phyloP scores from a whole-genome alignment of 2,888 invertebrate genomes.

The Andrena haemorrhoa region DNA sequence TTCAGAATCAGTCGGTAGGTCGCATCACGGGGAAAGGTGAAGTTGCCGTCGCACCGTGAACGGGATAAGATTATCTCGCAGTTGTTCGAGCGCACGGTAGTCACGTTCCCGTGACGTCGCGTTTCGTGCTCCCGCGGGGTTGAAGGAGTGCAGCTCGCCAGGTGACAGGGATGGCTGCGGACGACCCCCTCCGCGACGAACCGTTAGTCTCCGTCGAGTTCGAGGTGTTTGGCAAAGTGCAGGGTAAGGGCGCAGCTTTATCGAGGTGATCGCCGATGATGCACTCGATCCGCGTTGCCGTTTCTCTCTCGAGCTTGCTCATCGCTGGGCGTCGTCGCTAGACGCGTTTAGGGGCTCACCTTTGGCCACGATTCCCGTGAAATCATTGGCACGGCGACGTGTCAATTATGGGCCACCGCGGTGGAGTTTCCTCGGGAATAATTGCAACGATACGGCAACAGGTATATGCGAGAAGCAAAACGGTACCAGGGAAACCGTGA shows the following conservation, averaged over 20 bases:
- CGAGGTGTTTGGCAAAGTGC: slow-evolving; percentile 95
- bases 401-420: too few relatives aligned
- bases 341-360: too few relatives aligned
- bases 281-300: neutral
- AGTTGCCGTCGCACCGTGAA: slow-evolving; percentile 59
- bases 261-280: slow-evolving; percentile 14
- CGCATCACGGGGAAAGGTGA: slow-evolving; percentile 76
- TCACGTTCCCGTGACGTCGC: neutral
- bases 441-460: too few relatives aligned
- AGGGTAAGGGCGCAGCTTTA: slow-evolving; percentile 88
- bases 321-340: too few relatives aligned
- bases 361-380: too few relatives aligned
- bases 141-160: slow-evolving; percentile 28
- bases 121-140: slow-evolving; percentile 13
- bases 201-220: slow-evolving; percentile 93
- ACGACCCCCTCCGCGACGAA: slow-evolving; percentile 82
- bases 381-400: too few relatives aligned
- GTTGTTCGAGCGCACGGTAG: slow-evolving; percentile 21
- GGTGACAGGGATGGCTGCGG: slow-evolving; percentile 72
- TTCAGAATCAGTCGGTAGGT: slow-evolving; percentile 80
- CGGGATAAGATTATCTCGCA: slow-evolving; percentile 41
- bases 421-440: too few relatives aligned
- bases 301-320: too few relatives aligned
- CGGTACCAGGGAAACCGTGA: too few relatives aligned
- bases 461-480: too few relatives aligned